Conservation (phyloP, 2,113 vertebrate genomes). For the Centropus bengalensis region DNA sequence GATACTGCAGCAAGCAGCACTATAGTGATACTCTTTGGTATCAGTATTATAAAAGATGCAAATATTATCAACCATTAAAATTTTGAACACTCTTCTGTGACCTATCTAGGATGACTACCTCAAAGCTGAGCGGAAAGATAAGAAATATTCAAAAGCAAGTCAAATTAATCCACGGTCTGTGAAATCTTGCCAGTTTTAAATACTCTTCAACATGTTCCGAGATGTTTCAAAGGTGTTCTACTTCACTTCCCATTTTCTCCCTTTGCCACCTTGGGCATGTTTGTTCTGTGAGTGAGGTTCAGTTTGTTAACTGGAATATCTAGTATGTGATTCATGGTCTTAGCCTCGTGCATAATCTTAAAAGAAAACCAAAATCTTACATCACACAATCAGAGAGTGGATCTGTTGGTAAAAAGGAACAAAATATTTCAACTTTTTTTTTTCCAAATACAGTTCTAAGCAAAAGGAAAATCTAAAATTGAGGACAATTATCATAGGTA, state of each 20-base stretch:
- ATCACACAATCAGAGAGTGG: background rate
- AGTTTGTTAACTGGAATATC: background rate
- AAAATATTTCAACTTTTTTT: background rate
- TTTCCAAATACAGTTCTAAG: background rate
- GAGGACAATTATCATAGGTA: background rate
- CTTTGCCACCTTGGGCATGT: background rate
- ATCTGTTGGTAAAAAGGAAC: background rate
- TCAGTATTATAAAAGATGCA: background rate
- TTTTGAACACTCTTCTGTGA: background rate
- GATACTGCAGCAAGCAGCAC: background rate
- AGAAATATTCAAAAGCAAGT: background rate
- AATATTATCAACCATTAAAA: background rate
- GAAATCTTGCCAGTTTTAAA: constrained; percentile 33
- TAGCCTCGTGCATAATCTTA: background rate
- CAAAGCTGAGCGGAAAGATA: background rate
- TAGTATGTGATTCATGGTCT: background rate
- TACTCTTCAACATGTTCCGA: constrained; percentile 9
- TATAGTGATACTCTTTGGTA: background rate
- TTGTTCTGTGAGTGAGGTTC: background rate
- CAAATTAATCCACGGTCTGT: background rate
- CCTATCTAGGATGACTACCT: background rate
- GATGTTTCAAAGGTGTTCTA: background rate
- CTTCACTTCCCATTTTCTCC: background rate
- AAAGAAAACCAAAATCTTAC: background rate
- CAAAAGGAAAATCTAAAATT: background rate